Conservation (phyloP, 2,888 invertebrate species). For the Anthophora plumipes region DNA sequence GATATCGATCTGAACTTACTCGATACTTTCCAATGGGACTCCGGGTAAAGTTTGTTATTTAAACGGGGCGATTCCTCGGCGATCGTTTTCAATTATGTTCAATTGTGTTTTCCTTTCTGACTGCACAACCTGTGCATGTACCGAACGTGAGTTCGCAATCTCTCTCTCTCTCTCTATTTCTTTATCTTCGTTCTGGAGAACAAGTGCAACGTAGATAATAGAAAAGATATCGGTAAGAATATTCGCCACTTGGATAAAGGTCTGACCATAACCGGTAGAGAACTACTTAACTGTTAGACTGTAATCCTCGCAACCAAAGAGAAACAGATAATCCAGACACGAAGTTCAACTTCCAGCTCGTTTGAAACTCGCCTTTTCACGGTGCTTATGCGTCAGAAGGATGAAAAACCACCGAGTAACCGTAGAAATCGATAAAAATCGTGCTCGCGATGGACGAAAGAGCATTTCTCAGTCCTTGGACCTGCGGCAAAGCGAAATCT, state of each 20-base stretch:
- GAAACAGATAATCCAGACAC: constrained; percentile 35
- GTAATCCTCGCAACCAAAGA: constrained; percentile 39
- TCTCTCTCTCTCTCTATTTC: too few species aligned
- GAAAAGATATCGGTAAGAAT: neutral
- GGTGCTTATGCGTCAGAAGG: neutral
- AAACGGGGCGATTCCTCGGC: neutral
- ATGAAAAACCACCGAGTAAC: neutral
- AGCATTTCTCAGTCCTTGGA: neutral
- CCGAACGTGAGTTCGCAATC: neutral
- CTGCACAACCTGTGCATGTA: too few species aligned
- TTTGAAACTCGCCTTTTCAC: neutral
- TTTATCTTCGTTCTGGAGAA: too few species aligned
- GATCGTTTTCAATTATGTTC: neutral
- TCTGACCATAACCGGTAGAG: constrained; percentile 16
- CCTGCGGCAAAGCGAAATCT: neutral
- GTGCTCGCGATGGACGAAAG: neutral
- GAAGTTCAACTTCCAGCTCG: constrained; percentile 27
- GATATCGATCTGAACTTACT: constrained; percentile 37
- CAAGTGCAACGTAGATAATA: too few species aligned
- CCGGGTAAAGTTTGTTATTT: constrained; percentile 13
- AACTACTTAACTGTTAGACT: constrained; percentile 8
- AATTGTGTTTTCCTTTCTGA: too few species aligned
- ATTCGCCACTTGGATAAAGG: constrained; percentile 22
- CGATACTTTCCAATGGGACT: neutral
- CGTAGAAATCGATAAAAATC: neutral